Evolutionary conservation across 2,797 vertebrate species (phyloP).

Genomic region (Paratrypauchen microcephalus): DNA sequence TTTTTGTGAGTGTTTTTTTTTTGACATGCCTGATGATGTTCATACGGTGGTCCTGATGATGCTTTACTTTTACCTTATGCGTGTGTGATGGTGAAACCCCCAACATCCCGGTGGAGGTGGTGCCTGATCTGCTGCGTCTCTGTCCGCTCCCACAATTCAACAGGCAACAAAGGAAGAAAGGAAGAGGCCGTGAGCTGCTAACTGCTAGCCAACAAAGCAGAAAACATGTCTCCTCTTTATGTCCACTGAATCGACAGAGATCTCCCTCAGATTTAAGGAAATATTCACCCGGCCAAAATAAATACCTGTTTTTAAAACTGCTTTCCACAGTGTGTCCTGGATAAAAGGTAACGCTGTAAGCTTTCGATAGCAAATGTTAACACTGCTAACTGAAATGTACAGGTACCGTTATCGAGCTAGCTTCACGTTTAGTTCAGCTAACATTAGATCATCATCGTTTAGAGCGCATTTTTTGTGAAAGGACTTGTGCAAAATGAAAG

Average conservation of each 20-base stretch:
- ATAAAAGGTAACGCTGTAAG: conserved; percentile 37
- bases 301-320: neutral
- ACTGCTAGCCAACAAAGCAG: conserved; percentile 60
- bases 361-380: conserved; percentile 52
- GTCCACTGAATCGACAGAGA: conserved; percentile 7
- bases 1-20: too few species aligned
- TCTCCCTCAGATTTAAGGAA: conserved; percentile 17
- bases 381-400: conserved; percentile 53
- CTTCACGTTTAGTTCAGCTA: conserved; percentile 50
- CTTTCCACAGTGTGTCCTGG: conserved; percentile 15
- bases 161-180: conserved; percentile 83
- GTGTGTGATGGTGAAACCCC: neutral
- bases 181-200: conserved; percentile 69
- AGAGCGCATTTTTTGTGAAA: conserved; percentile 32
- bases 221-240: conserved; percentile 46
- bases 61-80: neutral
- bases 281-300: neutral
- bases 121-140: conserved; percentile 54
- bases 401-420: conserved; percentile 29
- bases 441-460: conserved; percentile 52
- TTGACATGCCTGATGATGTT: too few species aligned
- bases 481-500: conserved; percentile 14
- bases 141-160: conserved; percentile 78
- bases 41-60: too few species aligned
- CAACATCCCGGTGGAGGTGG: conserved; percentile 6